Conservation (phyloP, 2,888 invertebrate species). For the Lepetodrilus schrolli region DNA sequence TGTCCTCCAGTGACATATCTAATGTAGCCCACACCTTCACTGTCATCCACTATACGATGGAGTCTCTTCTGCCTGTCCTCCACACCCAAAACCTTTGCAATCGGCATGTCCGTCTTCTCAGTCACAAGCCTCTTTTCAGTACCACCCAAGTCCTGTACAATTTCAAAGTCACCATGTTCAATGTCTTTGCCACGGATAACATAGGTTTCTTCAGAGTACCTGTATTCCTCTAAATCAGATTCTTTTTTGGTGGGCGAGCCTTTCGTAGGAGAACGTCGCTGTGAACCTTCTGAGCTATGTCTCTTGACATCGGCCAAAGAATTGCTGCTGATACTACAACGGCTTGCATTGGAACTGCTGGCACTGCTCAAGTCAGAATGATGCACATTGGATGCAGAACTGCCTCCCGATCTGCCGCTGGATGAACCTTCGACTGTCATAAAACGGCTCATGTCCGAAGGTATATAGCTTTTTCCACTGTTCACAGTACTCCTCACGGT, state of each 20-base stretch:
- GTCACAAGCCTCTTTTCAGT: conserved; percentile 3
- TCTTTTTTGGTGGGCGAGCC: not conserved
- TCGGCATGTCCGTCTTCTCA: not conserved
- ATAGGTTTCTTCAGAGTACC: conserved; percentile 7
- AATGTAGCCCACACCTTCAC: conserved; percentile 26
- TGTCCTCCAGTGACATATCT: conserved; percentile 16
- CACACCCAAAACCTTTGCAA: not conserved
- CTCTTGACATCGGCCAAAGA: not conserved
- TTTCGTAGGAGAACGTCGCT: not conserved
- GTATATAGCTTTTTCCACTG: conserved; percentile 36
- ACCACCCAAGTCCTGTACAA: conserved; percentile 14
- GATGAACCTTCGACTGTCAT: conserved; percentile 40
- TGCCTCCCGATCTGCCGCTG: not conserved
- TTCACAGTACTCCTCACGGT: not conserved
- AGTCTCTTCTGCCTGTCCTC: not conserved
- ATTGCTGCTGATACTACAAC: too few relatives aligned
- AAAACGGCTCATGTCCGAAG: conserved; percentile 41
- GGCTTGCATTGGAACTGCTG: too few relatives aligned
- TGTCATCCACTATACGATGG: not conserved
- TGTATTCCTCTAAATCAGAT: conserved; percentile 10
- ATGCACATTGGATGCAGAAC: not conserved
- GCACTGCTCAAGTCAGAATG: too few relatives aligned
- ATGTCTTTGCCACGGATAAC: conserved; percentile 19
- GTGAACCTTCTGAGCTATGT: not conserved
- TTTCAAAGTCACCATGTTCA: conserved; percentile 21